Conservation (phyloP, 23 tunicate species). For the Trididemnum clinides region DNA sequence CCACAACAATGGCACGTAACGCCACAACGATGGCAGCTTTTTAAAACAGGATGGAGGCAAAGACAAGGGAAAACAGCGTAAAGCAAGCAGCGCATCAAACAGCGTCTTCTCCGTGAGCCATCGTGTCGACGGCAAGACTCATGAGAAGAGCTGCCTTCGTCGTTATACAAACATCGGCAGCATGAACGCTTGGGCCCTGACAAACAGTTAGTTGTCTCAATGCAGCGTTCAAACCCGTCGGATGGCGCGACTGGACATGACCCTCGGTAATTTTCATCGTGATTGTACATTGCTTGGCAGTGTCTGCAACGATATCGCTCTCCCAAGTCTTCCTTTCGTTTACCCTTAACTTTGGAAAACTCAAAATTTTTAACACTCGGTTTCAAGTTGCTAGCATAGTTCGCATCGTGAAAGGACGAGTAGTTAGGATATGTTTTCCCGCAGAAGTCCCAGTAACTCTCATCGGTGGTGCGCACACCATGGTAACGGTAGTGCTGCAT, state of each 20-base stretch:
- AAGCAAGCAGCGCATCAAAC: constrained; percentile 57
- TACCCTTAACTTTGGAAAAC: neutral
- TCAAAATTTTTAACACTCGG: neutral
- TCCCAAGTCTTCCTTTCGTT: constrained; percentile 68
- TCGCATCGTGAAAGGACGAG: constrained; percentile 26
- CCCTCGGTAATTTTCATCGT: constrained; percentile 79
- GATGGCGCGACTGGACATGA: constrained; percentile 82
- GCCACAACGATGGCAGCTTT: constrained; percentile 67
- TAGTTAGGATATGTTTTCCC: neutral
- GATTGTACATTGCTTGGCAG: constrained; percentile 81
- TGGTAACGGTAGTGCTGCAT: constrained; percentile 14
- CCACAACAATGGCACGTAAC: constrained; percentile 80
- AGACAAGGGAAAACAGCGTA: constrained; percentile 75
- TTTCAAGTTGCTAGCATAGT: neutral
- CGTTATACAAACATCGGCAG: constrained; percentile 54
- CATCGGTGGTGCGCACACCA: constrained; percentile 23
- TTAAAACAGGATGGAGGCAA: constrained; percentile 74
- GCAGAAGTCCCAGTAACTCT: constrained; percentile 7
- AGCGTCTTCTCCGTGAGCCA: constrained; percentile 37
- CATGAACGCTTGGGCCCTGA: constrained; percentile 39
- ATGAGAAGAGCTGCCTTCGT: constrained; percentile 53
- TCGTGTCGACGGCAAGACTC: constrained; percentile 58
- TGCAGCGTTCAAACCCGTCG: constrained; percentile 36
- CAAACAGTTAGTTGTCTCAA: constrained; percentile 45
- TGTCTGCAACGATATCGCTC: constrained; percentile 75